Evolutionary conservation across 2,113 vertebrate species (phyloP).

Genomic region (Potamarius usumacintae): DNA sequence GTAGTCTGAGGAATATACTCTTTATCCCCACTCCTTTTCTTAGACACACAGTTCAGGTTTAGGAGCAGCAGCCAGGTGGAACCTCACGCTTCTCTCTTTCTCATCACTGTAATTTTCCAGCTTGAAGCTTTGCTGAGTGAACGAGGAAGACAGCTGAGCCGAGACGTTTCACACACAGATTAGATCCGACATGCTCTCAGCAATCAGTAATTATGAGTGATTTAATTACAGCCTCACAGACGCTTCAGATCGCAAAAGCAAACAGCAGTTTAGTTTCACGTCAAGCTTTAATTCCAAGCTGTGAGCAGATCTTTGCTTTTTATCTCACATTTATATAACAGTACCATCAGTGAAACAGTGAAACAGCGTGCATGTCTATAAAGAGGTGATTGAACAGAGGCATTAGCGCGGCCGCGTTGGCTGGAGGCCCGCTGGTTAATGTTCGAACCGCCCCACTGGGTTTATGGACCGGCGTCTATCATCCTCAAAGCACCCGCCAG

Average conservation of each 20-base stretch:
- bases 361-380: neutral
- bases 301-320: neutral
- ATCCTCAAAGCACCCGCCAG: constrained; percentile 77
- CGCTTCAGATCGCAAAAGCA: neutral
- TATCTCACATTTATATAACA: neutral
- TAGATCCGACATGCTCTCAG: constrained; percentile 18
- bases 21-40: neutral
- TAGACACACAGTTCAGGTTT: neutral
- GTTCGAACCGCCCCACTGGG: constrained; percentile 72
- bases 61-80: neutral
- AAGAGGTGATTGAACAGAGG: neutral
- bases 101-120: neutral
- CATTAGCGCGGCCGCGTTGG: neutral
- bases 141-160: neutral
- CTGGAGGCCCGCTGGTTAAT: constrained; percentile 79
- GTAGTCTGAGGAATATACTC: neutral
- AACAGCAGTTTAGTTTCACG: neutral
- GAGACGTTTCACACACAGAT: constrained; percentile 18
- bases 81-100: neutral
- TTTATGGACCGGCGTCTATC: constrained; percentile 78
- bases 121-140: neutral
- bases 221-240: constrained; percentile 30
- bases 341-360: neutral
- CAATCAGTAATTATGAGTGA: constrained; percentile 29
- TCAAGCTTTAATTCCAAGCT: neutral